Base-by-base conservation (phyloP, 2,888 invertebrate species). In the Eueremaeus valkanovi region DNA sequence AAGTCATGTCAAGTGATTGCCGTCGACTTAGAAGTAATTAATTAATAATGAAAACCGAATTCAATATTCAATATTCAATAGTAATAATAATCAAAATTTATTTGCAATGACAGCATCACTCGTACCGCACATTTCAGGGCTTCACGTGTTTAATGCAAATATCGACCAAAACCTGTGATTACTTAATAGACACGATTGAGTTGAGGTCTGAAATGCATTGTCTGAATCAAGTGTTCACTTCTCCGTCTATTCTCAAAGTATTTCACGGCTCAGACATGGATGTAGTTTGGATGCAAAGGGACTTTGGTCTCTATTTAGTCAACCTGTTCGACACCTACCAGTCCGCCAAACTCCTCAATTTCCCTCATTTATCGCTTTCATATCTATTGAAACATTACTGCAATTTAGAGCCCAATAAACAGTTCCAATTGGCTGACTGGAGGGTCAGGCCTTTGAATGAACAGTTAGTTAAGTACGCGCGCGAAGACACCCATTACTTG, bases 281-380 rank as follows among this genome's bases (percentile, higher is more conserved):
- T 82, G 87, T 99, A 24, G 85, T 89, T 42, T 99, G 99, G 98
- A 85, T 99, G 40, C 99, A 99, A 83, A 87, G 95, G 21, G 99
- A 99, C 86, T 89, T 98, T 75, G 92, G 95, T 0, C 83, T 99
- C 1, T 99, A 99, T 82, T 85, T 99, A 2, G 96, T 99, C 0
- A 96, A 97, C 79, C 88, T 99, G 89, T 97, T 99, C 83, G 99
- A 99, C 83, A 99, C 98, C 0, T 89, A 93, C 82, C 90, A 91
- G 82, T 97, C 96, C 0, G 90, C 93, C 0, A 88, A 90, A 79
- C 85, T 88, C 2, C 85, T 98, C 0, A 87, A 88, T 31, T 86
- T 91, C 77, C 85, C 89, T 0, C 87, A 89, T 21, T 85, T 90
- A 0, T 93, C 94, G 3, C 82, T 86, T 33, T 90, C 92, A 0